Conservation (phyloP, 2,797 vertebrate genomes). For the Brachyalestes nurse region DNA sequence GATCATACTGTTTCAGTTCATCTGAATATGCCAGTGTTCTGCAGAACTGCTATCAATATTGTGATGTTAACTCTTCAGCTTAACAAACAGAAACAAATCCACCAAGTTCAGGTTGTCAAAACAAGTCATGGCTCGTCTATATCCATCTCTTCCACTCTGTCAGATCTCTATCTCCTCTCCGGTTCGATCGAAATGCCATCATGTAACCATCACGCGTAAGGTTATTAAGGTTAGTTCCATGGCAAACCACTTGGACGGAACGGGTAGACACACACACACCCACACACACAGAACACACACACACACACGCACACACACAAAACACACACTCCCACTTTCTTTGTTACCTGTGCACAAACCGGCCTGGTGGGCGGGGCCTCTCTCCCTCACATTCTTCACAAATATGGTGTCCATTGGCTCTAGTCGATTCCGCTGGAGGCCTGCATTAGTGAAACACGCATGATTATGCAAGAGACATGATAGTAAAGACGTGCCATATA, state of each 20-base stretch:
- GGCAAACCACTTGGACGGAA: constrained; percentile 56
- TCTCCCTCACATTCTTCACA: constrained; percentile 92
- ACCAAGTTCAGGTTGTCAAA: neutral
- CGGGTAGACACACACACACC: constrained; percentile 14
- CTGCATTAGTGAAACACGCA: constrained; percentile 52
- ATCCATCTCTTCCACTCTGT: neutral
- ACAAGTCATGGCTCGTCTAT: neutral
- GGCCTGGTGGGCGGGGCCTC: constrained; percentile 88
- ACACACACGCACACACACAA: constrained; percentile 17
- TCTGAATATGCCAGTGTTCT: neutral
- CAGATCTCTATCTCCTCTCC: neutral
- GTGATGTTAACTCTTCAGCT: neutral
- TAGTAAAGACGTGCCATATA: neutral
- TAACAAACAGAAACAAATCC: neutral
- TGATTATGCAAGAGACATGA: neutral
- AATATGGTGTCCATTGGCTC: constrained; percentile 99
- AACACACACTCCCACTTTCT: constrained; percentile 9
- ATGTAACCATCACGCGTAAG: constrained; percentile 31
- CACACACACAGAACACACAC: constrained; percentile 22
- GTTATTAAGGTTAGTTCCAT: constrained; percentile 60
- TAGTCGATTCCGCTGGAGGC: constrained; percentile 74
- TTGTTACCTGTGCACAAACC: constrained; percentile 89
- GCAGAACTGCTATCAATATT: neutral
- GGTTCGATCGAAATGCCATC: neutral
- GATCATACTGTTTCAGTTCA: neutral